These are phyloP conservation scores for Hypotaenidia okinawae DNA, from an alignment of 2,797 vertebrate species.

Conservation along the genomic window DNA sequence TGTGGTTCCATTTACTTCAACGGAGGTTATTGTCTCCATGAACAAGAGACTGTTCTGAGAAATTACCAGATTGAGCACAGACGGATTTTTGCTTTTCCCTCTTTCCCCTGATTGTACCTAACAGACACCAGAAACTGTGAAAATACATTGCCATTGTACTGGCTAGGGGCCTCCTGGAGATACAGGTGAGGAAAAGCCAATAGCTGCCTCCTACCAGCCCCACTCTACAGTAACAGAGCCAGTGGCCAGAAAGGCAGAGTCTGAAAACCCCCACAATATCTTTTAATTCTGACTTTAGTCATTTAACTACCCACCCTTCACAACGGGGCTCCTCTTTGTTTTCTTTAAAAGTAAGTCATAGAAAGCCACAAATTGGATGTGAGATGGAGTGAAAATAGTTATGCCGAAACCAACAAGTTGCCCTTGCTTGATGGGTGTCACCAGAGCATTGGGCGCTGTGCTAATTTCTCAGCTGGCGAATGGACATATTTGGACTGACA, in stretches of 20 bases:
- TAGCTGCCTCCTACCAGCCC: not conserved
- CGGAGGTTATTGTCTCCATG: not conserved
- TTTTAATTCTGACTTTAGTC: not conserved
- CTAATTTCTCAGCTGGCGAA: constrained; percentile 59
- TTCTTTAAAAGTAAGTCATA: not conserved
- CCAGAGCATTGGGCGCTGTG: constrained; percentile 27
- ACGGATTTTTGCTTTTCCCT: not conserved
- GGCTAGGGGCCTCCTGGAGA: not conserved
- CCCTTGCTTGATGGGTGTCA: constrained; percentile 57
- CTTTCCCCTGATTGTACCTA: not conserved
- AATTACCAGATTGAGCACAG: not conserved
- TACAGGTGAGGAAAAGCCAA: not conserved
- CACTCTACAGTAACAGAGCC: not conserved
- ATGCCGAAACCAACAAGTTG: not conserved
- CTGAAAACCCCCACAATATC: not conserved
- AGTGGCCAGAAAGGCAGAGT: not conserved
- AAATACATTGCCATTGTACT: not conserved
- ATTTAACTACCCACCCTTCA: not conserved
- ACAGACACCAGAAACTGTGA: not conserved
- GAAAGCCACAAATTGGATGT: not conserved
- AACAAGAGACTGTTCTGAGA: not conserved
- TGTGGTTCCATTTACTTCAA: not conserved
- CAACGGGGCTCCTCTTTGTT: accelerated
- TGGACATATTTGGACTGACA: constrained; percentile 72
- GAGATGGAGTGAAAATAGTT: constrained; percentile 23